phyloP scores from a whole-genome alignment of 2,113 vertebrate species.

The Platysteira castanea region DNA sequence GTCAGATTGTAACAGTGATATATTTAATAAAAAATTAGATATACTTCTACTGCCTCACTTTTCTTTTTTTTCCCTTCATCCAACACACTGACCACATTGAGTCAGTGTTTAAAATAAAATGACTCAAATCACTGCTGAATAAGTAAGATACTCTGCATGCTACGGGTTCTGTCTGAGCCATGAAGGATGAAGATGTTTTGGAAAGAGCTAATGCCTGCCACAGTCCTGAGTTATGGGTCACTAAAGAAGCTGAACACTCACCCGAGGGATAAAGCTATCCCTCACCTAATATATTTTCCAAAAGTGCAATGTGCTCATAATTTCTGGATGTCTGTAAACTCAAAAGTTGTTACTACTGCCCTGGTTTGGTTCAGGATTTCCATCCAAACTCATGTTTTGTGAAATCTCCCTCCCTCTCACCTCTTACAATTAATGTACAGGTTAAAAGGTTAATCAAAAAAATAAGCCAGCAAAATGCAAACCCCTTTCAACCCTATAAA shows the following conservation, averaged over 20 bases:
- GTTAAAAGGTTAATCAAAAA: constrained; percentile 4
- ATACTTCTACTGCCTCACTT: constrained; percentile 1
- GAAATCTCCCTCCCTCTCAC: not conserved
- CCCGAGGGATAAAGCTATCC: constrained; percentile 67
- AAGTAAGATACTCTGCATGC: constrained; percentile 29
- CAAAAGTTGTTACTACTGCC: constrained; percentile 44
- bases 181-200: constrained; percentile 62
- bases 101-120: constrained; percentile 61
- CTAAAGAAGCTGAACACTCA: constrained; percentile 54
- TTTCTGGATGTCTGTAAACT: constrained; percentile 69
- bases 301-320: constrained; percentile 64
- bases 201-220: constrained; percentile 11
- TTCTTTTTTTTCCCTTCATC: not conserved
- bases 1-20: constrained; percentile 38
- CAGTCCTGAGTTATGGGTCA: constrained; percentile 66
- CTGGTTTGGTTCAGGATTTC: constrained; percentile 30
- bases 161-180: not conserved
- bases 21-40: constrained; percentile 64
- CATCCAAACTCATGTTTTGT: not conserved
- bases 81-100: constrained; percentile 35
- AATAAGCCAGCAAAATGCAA: not conserved
- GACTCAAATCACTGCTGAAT: constrained; percentile 51
- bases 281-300: constrained; percentile 67
- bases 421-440: not conserved
- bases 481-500: not conserved